These are phyloP conservation scores for Hipposideros armiger DNA, from an alignment of 2,113 vertebrate species.

Conservation along the genomic window DNA sequence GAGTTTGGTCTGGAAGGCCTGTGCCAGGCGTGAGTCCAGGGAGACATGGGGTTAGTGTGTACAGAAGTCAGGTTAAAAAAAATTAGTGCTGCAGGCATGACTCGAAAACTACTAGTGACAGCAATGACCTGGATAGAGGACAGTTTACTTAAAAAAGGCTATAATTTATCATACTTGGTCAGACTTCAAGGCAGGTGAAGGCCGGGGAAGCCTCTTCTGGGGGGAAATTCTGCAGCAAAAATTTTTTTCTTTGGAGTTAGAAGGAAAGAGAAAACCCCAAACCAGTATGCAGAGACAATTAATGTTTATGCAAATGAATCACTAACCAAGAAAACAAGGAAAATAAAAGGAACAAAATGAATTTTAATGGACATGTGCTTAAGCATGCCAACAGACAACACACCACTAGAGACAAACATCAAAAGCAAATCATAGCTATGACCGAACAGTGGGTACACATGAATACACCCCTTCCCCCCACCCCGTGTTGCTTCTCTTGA, in stretches of 20 bases:
- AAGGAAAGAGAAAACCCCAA: conserved; percentile 87
- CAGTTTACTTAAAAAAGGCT: conserved; percentile 36
- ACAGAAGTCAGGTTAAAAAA: conserved; percentile 79
- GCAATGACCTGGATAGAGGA: background rate
- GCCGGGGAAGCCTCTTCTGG: conserved; percentile 80
- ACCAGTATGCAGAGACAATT: conserved; percentile 85
- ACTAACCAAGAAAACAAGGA: conserved; percentile 84
- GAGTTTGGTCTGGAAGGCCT: conserved; percentile 74
- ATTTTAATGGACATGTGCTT: conserved; percentile 89
- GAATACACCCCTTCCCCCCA: conserved; percentile 55
- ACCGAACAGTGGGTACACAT: conserved; percentile 78
- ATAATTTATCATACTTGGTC: conserved; percentile 37
- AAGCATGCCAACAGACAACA: conserved; percentile 89
- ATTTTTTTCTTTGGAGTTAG: conserved; percentile 86
- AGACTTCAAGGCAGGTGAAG: conserved; percentile 61
- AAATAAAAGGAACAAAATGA: conserved; percentile 87
- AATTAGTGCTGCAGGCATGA: conserved; percentile 84
- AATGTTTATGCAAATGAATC: conserved; percentile 86
- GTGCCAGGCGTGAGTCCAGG: conserved; percentile 74
- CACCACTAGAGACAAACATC: conserved; percentile 82
- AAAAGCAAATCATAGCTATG: conserved; percentile 85
- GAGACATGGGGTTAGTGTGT: conserved; percentile 81
- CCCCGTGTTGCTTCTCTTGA: conserved; percentile 67
- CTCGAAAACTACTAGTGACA: conserved; percentile 34
- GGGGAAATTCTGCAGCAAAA: conserved; percentile 86